A percentile compares a stretch with the other conserved stretches of the same genome.
phyloP scores from a whole-genome alignment of 1,140 invertebrate species.

The Mylabris phalerata region DNA sequence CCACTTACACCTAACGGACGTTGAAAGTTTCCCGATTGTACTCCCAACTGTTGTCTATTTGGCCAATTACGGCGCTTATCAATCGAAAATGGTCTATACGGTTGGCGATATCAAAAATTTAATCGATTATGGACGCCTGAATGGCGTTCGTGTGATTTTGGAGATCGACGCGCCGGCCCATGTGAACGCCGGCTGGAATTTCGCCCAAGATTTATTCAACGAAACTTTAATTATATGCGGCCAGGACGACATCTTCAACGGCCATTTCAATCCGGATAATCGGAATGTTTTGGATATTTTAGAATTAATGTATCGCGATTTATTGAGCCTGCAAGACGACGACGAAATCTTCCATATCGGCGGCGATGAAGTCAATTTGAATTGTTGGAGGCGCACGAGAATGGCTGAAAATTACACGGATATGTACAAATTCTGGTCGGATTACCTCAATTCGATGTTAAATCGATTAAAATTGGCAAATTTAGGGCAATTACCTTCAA shows the following conservation, averaged over 20 bases:
- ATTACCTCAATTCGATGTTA: constrained; percentile 60
- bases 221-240: constrained; percentile 52
- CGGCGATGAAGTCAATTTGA: constrained; percentile 71
- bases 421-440: constrained; percentile 63
- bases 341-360: constrained; percentile 70
- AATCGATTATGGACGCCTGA: constrained; percentile 53
- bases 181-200: constrained; percentile 69
- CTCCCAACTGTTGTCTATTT: constrained; percentile 59
- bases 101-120: constrained; percentile 57
- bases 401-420: constrained; percentile 58
- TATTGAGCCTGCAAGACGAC: constrained; percentile 54
- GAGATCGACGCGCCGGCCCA: constrained; percentile 78
- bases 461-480: constrained; percentile 57
- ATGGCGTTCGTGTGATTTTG: constrained; percentile 62
- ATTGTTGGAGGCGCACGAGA: constrained; percentile 54
- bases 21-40: constrained; percentile 72
- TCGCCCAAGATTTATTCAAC: constrained; percentile 53
- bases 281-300: constrained; percentile 60
- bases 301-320: constrained; percentile 55
- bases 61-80: constrained; percentile 66
- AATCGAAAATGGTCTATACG: constrained; percentile 58
- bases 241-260: constrained; percentile 48
- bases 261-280: constrained; percentile 69
- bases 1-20: constrained; percentile 79
- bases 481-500: constrained; percentile 51